A percentile compares a stretch with the other conserved stretches of the same genome.
These are phyloP conservation scores for Spodoptera frugiperda DNA, from an alignment of 1,140 invertebrate genomes.

Conservation along the genomic window DNA sequence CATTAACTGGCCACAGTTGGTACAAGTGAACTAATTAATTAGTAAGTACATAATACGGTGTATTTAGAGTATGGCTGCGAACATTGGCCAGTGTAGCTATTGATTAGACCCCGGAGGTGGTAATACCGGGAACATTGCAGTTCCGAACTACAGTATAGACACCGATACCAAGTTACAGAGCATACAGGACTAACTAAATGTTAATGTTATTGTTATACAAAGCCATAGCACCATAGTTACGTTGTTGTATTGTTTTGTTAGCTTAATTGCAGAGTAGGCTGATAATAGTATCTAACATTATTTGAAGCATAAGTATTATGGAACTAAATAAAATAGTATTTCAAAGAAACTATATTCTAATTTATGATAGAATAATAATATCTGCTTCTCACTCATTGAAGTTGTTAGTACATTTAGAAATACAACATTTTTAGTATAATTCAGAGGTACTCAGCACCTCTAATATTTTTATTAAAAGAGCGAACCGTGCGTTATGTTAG, in stretches of 20 bases:
- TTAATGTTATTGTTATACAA: conserved; percentile 35
- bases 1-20: conserved; percentile 1
- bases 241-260: conserved; percentile 34
- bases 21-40: conserved; percentile 35
- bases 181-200: conserved; percentile 43
- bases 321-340: no score
- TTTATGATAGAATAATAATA: no score
- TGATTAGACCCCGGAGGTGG: conserved; percentile 44
- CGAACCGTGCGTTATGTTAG: conserved; percentile 21
- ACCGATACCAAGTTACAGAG: conserved; percentile 44
- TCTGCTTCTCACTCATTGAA: no score
- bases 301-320: no score
- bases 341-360: no score
- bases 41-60: conserved; percentile 38
- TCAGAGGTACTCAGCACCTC: not conserved
- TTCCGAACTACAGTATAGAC: conserved; percentile 43
- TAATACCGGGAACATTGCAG: conserved; percentile 43
- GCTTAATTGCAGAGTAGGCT: conserved; percentile 9
- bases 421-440: conserved; percentile 3
- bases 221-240: not conserved
- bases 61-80: conserved; percentile 30
- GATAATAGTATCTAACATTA: not conserved
- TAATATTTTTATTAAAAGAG: conserved; percentile 27
- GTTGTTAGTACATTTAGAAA: not conserved
- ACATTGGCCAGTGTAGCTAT: conserved; percentile 36